Conservation (phyloP, 2,797 vertebrate genomes). For the Phylloscopus collybita region DNA sequence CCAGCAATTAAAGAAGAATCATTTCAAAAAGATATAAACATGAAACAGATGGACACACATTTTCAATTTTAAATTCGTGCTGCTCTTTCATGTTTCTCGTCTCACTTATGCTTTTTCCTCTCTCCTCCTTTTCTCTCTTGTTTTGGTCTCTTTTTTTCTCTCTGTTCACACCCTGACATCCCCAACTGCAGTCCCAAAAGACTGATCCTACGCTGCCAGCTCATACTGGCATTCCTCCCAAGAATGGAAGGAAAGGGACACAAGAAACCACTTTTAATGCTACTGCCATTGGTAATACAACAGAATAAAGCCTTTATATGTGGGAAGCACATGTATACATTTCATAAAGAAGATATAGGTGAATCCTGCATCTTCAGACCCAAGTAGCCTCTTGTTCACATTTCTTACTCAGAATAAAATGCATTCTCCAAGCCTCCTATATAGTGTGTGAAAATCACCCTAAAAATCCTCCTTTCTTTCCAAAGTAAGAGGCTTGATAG, state of each 20-base stretch:
- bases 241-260: not conserved
- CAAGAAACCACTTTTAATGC: not conserved
- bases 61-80: conserved; percentile 19
- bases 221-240: conserved; percentile 11
- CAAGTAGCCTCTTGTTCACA: not conserved
- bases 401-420: not conserved
- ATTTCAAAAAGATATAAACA: conserved; percentile 11
- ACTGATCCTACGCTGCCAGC: not conserved
- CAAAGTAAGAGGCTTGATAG: not conserved
- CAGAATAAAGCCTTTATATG: not conserved
- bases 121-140: not conserved
- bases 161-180: not conserved
- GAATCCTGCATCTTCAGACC: not conserved
- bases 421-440: not conserved
- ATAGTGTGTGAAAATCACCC: not conserved
- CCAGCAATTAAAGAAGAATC: not conserved
- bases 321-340: not conserved
- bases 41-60: conserved; percentile 9
- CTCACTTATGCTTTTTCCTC: not conserved
- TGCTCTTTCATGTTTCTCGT: not conserved
- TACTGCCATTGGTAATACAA: not conserved
- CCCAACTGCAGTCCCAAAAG: not conserved
- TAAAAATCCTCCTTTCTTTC: not conserved
- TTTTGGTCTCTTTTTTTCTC: not conserved
- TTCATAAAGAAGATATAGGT: not conserved